Percentiles rank a stretch among this genome's conserved stretches.
These are phyloP conservation scores for Bathynomus jamesi DNA, from an alignment of 1,140 invertebrate species.

Conservation along the genomic window DNA sequence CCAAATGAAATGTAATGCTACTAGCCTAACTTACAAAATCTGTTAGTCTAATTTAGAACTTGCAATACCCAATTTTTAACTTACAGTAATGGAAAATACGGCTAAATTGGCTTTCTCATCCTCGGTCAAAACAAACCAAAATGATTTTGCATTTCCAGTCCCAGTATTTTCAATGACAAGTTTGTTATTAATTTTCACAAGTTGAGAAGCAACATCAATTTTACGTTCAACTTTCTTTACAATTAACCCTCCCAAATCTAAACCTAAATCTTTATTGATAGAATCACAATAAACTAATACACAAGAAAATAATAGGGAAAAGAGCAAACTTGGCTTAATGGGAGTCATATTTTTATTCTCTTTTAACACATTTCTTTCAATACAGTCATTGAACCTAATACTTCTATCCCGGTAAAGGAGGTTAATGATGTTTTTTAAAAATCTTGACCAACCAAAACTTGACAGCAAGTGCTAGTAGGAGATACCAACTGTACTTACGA, in stretches of 20 bases:
- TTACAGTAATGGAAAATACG: slow-evolving; percentile 57
- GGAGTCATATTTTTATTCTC: no score
- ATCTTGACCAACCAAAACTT: no score
- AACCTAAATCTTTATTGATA: slow-evolving; percentile 24
- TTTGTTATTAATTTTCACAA: slow-evolving; percentile 71
- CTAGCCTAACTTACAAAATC: neutral
- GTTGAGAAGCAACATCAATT: slow-evolving; percentile 77
- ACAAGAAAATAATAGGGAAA: no score
- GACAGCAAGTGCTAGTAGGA: no score
- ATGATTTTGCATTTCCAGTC: slow-evolving; percentile 57
- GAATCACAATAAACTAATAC: slow-evolving; percentile 6
- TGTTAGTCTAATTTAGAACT: neutral
- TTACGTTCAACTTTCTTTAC: slow-evolving; percentile 75
- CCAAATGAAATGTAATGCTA: no score
- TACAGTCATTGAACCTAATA: no score
- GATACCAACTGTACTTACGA: no score
- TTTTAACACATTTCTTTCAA: no score
- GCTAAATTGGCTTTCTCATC: slow-evolving; percentile 57
- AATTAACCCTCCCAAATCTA: slow-evolving; percentile 44
- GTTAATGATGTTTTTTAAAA: no score
- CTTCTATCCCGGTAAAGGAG: no score
- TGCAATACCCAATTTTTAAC: neutral
- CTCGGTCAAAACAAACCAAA: slow-evolving; percentile 63
- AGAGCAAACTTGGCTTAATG: no score
- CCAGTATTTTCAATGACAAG: slow-evolving; percentile 74